Percentiles rank a stretch among this genome's conserved stretches.
phyloP scores from a whole-genome alignment of 2,797 vertebrate genomes.

The Sebastes elongatus region DNA sequence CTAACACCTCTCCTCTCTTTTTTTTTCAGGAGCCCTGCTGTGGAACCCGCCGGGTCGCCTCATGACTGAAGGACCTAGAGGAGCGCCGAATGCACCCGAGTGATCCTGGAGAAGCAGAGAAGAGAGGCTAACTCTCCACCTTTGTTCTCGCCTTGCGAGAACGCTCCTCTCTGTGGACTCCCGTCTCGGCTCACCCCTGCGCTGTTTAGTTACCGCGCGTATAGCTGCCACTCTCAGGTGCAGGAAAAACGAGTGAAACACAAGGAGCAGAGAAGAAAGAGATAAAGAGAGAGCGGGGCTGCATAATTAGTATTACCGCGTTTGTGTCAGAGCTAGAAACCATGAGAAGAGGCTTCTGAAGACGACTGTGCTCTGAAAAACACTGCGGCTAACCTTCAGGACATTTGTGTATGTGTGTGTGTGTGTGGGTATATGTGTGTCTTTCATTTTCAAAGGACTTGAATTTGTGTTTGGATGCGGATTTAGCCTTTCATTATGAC shows the following conservation, averaged over 20 bases:
- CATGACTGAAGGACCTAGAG: conserved; percentile 35
- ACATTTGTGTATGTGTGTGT: conserved; percentile 59
- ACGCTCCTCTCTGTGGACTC: conserved; percentile 56
- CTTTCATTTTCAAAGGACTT: conserved; percentile 72
- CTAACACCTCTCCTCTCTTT: conserved; percentile 44
- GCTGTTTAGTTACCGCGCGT: conserved; percentile 52
- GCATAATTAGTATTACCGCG: conserved; percentile 71
- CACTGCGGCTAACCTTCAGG: conserved; percentile 60
- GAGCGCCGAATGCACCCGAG: conserved; percentile 47
- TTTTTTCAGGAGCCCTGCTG: conserved; percentile 61
- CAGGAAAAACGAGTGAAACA: conserved; percentile 42
- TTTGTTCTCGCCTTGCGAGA: conserved; percentile 67
- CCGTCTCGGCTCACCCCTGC: conserved; percentile 34
- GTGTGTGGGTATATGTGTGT: conserved; percentile 46
- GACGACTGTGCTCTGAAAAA: conserved; percentile 57
- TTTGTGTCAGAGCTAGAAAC: conserved; percentile 59
- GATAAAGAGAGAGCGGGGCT: conserved; percentile 51
- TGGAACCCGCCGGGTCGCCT: conserved; percentile 28
- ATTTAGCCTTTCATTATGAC: conserved; percentile 79
- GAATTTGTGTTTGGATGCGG: conserved; percentile 69
- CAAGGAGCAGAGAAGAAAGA: conserved; percentile 57
- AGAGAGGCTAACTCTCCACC: conserved; percentile 52
- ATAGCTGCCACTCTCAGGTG: conserved; percentile 51
- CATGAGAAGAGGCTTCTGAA: conserved; percentile 75
- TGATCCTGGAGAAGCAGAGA: conserved; percentile 45